Conservation (phyloP, 2,797 vertebrate species). For the Champsocephalus esox region DNA sequence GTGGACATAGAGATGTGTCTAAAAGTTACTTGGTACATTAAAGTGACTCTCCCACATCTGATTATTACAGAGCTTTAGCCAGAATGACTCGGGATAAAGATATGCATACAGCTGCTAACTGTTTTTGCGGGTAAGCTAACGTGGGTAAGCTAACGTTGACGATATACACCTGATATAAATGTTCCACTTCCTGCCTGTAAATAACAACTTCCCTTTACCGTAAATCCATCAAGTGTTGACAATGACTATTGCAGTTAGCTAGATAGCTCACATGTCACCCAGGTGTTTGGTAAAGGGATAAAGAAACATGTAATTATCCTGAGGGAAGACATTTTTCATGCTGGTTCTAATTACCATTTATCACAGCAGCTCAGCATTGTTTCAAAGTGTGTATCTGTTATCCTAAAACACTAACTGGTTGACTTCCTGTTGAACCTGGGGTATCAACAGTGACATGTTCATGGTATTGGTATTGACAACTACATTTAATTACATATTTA, state of each 20-base stretch:
- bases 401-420: not conserved
- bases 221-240: not conserved
- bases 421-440: no score
- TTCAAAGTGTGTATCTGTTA: conserved; percentile 34
- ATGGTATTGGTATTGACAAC: no score
- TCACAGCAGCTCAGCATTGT: conserved; percentile 32
- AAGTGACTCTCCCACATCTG: not conserved
- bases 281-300: conserved; percentile 10
- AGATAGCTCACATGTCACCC: no score
- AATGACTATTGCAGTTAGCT: not conserved
- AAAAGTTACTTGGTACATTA: not conserved
- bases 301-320: conserved; percentile 33
- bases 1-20: not conserved
- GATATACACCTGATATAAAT: not conserved
- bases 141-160: not conserved
- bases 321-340: conserved; percentile 25
- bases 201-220: no score
- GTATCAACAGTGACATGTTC: no score
- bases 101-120: not conserved
- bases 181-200: not conserved
- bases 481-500: no score
- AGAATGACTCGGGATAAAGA: not conserved
- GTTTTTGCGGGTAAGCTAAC: not conserved
- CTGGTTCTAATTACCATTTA: conserved; percentile 43
- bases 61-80: not conserved